Conservation (phyloP, 2,113 vertebrate species). For the Proteles cristata region DNA sequence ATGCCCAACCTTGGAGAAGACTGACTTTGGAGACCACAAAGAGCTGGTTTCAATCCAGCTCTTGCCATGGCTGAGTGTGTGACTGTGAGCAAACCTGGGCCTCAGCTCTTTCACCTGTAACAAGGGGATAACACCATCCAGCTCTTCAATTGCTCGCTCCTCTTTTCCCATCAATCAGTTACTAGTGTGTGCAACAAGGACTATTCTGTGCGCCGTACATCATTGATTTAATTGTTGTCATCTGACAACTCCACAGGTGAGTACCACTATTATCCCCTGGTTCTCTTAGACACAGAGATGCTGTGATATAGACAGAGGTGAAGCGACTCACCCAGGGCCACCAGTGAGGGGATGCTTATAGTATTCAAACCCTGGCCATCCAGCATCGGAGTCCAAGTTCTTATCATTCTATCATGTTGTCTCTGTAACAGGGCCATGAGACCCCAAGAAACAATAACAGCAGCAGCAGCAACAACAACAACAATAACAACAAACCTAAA, state of each 20-base stretch:
- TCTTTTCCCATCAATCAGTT: not conserved
- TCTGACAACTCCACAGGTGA: not conserved
- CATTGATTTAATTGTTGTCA: not conserved
- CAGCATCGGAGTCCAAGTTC: not conserved
- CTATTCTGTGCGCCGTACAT: not conserved
- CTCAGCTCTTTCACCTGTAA: not conserved
- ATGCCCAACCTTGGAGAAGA: not conserved
- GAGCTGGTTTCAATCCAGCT: not conserved
- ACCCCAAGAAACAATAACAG: too few species aligned
- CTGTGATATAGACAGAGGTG: not conserved
- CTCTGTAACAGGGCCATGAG: not conserved
- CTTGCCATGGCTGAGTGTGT: not conserved
- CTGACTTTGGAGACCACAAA: not conserved
- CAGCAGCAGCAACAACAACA: not conserved
- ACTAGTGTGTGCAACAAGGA: rapidly evolving
- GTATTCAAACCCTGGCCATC: not conserved
- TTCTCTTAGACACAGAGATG: not conserved
- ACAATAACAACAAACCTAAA: not conserved
- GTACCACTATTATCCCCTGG: rapidly evolving
- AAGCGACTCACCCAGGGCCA: not conserved
- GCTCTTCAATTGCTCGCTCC: not conserved
- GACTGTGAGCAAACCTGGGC: not conserved
- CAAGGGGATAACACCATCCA: not conserved
- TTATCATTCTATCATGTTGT: not conserved
- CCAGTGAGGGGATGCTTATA: not conserved